Base-by-base conservation (phyloP, 2,797 vertebrate genomes). In the Acipenser ruthenus region DNA sequence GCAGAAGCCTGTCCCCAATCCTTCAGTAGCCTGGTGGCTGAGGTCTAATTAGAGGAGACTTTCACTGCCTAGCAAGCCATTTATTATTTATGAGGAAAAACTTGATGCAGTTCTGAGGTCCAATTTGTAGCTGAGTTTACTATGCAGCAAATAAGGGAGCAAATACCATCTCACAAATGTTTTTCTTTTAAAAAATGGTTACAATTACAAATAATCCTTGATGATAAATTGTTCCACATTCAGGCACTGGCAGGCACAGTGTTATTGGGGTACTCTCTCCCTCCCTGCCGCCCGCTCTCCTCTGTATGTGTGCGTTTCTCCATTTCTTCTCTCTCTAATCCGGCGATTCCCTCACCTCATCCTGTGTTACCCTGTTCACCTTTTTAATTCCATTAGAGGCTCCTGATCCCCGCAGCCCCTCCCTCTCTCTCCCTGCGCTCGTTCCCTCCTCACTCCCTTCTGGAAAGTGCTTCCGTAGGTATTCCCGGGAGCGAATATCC, bases 401-500 rank as follows among this genome's bases (percentile, higher is more conserved):
- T 64, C 50, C 23, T 23, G 47, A 2, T 47, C 52, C 13, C 1
- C 49, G 9, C 9, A 63, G 37, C 11, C 61, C 6, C 65, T 6
- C 9, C 48, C 55, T 23, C 52, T 23, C 52, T 47, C 9, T 13
- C 12, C n/a, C 63, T 62, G 18, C 10, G 9, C 51, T 65, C 67
- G 50, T 59, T 8, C 4, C 67, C 67, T 67, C 58, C 10, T 50
- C 18, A 8, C 37, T 8, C 37, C 37, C 37, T 65, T 73, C 37
- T 1, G 82, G 71, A 74, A 86, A 80, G 75, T 80, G 88, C 77
- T 70, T 77, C 69, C 87, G 87, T 60, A 95, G 83, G 66, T 87
- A 86, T 73, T 94, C 90, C 78, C 92, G 87, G 71, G 94, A 95
- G 75, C 88, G 86, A 58, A 86, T 88, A 76, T 95, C 93, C 0